Conservation (phyloP, 2,113 vertebrate species). For the Enhydra lutris region DNA sequence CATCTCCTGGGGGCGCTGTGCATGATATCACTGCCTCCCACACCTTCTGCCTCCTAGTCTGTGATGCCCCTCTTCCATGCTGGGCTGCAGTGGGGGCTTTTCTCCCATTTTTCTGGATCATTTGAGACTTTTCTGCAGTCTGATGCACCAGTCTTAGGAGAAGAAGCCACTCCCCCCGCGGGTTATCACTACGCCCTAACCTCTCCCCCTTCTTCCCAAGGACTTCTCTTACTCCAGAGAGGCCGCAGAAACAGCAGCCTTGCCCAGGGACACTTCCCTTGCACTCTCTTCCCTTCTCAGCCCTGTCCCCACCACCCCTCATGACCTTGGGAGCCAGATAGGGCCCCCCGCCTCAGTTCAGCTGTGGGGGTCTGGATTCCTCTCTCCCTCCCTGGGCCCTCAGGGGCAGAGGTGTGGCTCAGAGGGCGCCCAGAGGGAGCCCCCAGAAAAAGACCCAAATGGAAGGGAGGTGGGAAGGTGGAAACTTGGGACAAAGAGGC, state of each 20-base stretch:
- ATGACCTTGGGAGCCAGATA: background rate
- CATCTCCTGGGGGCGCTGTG: background rate
- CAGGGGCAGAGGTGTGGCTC: background rate
- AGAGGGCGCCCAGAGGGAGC: background rate
- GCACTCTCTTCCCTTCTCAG: background rate
- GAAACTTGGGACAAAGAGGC: background rate
- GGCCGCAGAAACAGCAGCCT: background rate
- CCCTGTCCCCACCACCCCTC: no score
- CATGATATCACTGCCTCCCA: fast-evolving
- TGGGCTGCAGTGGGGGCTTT: background rate
- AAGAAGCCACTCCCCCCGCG: background rate
- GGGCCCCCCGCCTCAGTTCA: fast-evolving
- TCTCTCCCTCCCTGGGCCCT: background rate
- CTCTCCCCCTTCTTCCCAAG: background rate
- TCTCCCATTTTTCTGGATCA: background rate
- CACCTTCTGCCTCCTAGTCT: fast-evolving
- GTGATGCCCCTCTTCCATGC: background rate
- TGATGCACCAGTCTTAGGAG: background rate
- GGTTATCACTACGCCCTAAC: fast-evolving
- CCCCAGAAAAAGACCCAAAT: fast-evolving
- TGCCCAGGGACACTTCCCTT: no score
- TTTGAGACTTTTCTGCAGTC: background rate
- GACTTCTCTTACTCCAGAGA: background rate
- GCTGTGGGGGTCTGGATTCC: background rate
- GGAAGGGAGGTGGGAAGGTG: background rate